Percentiles rank a stretch among this genome's conserved stretches.
Evolutionary conservation across 2,113 vertebrate genomes (phyloP).

Genomic region (human): DNA sequence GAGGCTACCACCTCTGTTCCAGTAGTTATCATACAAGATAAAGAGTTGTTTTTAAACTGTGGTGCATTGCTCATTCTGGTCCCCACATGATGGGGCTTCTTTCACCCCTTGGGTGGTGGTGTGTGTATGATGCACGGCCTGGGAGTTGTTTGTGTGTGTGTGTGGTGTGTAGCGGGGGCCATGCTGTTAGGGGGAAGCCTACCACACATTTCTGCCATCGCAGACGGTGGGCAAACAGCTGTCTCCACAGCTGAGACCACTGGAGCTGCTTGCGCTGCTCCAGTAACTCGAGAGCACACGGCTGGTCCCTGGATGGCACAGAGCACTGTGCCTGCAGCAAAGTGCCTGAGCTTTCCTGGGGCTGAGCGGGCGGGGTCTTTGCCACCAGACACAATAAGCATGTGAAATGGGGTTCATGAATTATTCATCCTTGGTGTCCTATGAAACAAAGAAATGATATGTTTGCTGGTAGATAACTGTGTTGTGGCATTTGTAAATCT

Average conservation of each 20-base stretch:
- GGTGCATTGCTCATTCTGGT: conserved; percentile 44
- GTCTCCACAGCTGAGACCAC: conserved; percentile 81
- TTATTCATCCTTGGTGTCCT: conserved; percentile 72
- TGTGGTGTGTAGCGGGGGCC: background rate
- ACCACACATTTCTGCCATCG: conserved; percentile 68
- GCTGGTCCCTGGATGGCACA: conserved; percentile 70
- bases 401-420: conserved; percentile 79
- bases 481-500: conserved; percentile 66
- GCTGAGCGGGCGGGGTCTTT: conserved; percentile 65
- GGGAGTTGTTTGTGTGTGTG: background rate
- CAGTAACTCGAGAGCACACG: conserved; percentile 68
- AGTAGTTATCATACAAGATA: background rate
- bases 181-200: conserved; percentile 64
- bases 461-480: conserved; percentile 70
- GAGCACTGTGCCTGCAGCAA: conserved; percentile 39
- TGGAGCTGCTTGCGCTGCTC: conserved; percentile 62
- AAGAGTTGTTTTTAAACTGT: background rate
- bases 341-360: background rate
- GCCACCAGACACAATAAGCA: conserved; percentile 75
- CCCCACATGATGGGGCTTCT: background rate
- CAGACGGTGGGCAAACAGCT: conserved; percentile 78
- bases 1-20: background rate
- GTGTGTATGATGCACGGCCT: background rate
- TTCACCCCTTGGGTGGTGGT: background rate
- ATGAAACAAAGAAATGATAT: conserved; percentile 75